Conservation (phyloP, 2,113 vertebrate genomes). For the Gila orcuttii region DNA sequence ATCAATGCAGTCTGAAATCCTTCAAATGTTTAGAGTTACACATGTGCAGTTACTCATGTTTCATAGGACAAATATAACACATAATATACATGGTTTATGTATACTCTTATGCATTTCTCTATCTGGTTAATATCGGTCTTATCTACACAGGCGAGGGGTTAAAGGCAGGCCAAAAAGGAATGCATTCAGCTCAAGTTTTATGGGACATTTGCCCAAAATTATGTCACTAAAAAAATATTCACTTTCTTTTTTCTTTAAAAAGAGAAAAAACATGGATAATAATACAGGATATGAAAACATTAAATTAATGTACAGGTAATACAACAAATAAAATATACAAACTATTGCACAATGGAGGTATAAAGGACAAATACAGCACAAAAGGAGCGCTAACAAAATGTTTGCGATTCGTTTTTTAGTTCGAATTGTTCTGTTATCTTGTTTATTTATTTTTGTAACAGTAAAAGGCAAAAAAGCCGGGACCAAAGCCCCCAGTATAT, state of each 20-base stretch:
- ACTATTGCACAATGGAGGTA: slow-evolving; percentile 78
- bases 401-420: not conserved
- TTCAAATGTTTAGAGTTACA: slow-evolving; percentile 65
- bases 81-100: slow-evolving; percentile 73
- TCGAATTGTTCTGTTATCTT: not conserved
- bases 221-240: slow-evolving; percentile 45
- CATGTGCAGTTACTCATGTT: slow-evolving; percentile 62
- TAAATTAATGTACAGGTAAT: slow-evolving; percentile 61
- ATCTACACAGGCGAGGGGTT: slow-evolving; percentile 54
- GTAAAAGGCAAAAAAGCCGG: not conserved
- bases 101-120: slow-evolving; percentile 68
- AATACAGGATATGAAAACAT: slow-evolving; percentile 53
- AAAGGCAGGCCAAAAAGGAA: slow-evolving; percentile 53
- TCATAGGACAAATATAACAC: slow-evolving; percentile 76
- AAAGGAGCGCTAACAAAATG: slow-evolving; percentile 34
- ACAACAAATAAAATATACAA: slow-evolving; percentile 64
- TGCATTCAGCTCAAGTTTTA: slow-evolving; percentile 36
- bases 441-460: not conserved
- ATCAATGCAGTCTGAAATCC: slow-evolving; percentile 57
- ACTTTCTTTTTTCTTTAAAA: slow-evolving; percentile 50
- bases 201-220: slow-evolving; percentile 31
- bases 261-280: slow-evolving; percentile 26
- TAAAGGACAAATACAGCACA: slow-evolving; percentile 59
- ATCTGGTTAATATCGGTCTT: slow-evolving; percentile 63
- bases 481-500: not conserved